These are phyloP conservation scores for Bombus fervidus DNA, from an alignment of 1,140 invertebrate genomes.

Conservation along the genomic window DNA sequence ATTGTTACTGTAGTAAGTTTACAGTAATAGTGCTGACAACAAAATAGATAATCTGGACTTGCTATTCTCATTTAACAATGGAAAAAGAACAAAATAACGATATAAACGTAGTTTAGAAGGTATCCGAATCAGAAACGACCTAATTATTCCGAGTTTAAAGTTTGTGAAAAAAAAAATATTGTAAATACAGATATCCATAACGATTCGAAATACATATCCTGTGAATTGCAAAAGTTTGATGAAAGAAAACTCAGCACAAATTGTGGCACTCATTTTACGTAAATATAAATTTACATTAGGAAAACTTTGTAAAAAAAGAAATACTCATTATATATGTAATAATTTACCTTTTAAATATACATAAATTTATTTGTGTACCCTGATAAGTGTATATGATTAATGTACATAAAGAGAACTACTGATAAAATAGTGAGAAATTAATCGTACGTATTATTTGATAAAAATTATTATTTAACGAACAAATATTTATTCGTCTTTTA, in stretches of 20 bases:
- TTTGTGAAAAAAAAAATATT: background rate
- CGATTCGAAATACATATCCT: too few species aligned
- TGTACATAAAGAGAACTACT: background rate
- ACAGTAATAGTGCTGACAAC: too few species aligned
- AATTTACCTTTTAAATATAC: background rate
- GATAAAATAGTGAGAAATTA: constrained; percentile 9
- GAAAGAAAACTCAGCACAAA: background rate
- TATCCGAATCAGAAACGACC: background rate
- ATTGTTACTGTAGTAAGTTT: background rate
- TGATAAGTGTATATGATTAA: constrained; percentile 7
- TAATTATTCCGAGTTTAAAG: background rate
- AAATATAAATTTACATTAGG: background rate
- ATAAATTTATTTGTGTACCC: background rate
- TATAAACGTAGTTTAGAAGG: background rate
- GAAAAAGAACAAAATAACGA: background rate
- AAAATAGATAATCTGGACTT: too few species aligned
- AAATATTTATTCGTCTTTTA: background rate
- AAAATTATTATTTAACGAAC: background rate
- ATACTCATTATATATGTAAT: background rate
- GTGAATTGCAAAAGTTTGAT: background rate
- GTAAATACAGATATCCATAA: background rate
- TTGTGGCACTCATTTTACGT: background rate
- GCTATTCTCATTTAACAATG: too few species aligned
- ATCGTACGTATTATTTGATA: background rate
- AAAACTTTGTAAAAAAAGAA: background rate